A percentile compares a stretch with the other conserved stretches of the same genome.
phyloP scores from a whole-genome alignment of 2,888 invertebrate species.

The Selenia dentaria region DNA sequence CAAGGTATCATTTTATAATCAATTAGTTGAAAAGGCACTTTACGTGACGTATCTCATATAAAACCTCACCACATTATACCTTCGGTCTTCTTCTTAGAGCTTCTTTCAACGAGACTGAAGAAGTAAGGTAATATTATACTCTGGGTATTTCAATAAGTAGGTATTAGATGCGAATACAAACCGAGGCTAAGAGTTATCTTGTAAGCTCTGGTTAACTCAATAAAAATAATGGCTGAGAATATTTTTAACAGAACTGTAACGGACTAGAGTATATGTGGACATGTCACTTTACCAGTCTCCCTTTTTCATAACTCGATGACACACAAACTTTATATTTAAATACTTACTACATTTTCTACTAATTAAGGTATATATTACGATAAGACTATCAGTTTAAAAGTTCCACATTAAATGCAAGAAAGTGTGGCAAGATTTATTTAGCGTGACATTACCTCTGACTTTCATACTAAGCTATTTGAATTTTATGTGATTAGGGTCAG shows the following conservation, averaged over 20 bases:
- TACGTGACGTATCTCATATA: neutral
- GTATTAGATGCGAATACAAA: too few species aligned
- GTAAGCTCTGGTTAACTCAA: too few species aligned
- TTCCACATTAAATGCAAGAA: slow-evolving; percentile 66
- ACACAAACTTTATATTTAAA: slow-evolving; percentile 12
- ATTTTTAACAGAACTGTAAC: slow-evolving; percentile 22
- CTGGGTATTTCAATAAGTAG: too few species aligned
- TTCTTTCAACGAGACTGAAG: too few species aligned
- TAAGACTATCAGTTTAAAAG: slow-evolving; percentile 37
- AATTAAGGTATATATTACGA: slow-evolving; percentile 17
- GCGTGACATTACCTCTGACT: neutral
- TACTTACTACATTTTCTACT: slow-evolving; percentile 19
- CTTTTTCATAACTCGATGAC: neutral
- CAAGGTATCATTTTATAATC: neutral
- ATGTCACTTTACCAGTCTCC: slow-evolving; percentile 24
- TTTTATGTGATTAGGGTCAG: too few species aligned
- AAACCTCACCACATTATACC: slow-evolving; percentile 34
- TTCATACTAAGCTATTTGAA: too few species aligned
- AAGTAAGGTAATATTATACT: too few species aligned
- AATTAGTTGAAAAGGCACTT: too few species aligned
- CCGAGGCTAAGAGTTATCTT: too few species aligned
- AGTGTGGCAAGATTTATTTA: slow-evolving; percentile 66
- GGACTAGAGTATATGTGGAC: slow-evolving; percentile 42
- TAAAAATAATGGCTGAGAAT: neutral
- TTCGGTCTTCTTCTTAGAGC: too few species aligned